These are phyloP conservation scores for Spheniscus humboldti DNA, from an alignment of 2,797 vertebrate species.

Conservation along the genomic window DNA sequence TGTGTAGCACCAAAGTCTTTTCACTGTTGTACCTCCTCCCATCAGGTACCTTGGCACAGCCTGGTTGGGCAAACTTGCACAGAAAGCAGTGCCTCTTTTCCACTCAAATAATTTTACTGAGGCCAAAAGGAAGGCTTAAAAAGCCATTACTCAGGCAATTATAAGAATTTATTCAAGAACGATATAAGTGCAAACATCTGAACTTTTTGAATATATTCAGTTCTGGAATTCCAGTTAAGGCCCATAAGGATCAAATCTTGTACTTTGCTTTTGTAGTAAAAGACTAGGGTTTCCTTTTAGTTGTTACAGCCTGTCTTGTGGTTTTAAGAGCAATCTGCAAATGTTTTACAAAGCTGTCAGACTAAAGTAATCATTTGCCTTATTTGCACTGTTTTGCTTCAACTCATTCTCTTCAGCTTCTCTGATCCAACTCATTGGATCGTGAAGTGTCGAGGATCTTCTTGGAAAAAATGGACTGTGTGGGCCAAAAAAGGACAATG, in stretches of 20 bases:
- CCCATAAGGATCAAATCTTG: neutral
- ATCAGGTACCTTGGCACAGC: neutral
- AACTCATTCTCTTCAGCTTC: neutral
- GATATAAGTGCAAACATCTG: neutral
- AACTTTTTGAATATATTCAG: neutral
- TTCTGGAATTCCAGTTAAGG: neutral
- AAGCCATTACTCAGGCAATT: neutral
- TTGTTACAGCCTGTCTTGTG: neutral
- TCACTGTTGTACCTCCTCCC: neutral
- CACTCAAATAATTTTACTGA: neutral
- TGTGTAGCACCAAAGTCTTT: neutral
- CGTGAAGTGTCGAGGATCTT: neutral
- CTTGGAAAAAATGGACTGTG: neutral
- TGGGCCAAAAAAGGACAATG: neutral
- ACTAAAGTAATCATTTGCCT: neutral
- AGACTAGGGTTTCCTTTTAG: neutral
- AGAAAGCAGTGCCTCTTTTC: neutral
- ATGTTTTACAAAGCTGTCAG: neutral
- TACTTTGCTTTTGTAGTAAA: neutral
- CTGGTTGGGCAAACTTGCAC: neutral
- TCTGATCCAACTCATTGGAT: neutral
- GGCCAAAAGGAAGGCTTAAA: neutral
- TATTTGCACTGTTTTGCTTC: neutral
- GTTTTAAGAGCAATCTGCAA: neutral
- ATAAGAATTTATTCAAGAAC: neutral